phyloP scores from a whole-genome alignment of 1,140 invertebrate species.

The Sitobion miscanthi region DNA sequence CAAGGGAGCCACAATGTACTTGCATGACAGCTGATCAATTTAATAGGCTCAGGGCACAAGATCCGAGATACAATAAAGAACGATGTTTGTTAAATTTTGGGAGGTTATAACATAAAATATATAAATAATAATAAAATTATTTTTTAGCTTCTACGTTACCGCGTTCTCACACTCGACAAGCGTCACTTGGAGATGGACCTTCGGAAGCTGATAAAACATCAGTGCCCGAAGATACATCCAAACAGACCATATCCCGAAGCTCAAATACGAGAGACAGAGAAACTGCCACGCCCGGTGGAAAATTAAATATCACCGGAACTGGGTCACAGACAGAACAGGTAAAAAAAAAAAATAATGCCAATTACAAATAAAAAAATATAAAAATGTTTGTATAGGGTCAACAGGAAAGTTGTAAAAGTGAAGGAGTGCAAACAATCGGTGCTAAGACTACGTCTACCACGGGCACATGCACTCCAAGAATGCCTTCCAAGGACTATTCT shows the following conservation, averaged over 20 bases:
- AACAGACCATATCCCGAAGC: constrained; percentile 56
- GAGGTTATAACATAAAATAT: neutral
- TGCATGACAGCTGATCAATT: constrained; percentile 95
- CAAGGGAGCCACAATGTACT: constrained; percentile 89
- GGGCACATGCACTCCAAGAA: constrained; percentile 60
- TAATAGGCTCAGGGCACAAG: constrained; percentile 80
- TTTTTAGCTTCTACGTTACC: constrained; percentile 47
- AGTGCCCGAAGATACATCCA: constrained; percentile 22
- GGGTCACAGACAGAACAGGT: constrained; percentile 61
- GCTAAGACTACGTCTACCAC: constrained; percentile 60
- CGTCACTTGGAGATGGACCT: constrained; percentile 46
- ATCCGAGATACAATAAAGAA: constrained; percentile 75
- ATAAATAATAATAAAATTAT: constrained; percentile 20
- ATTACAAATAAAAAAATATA: neutral
- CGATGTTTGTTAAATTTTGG: constrained; percentile 63
- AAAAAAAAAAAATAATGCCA: neutral
- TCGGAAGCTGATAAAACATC: constrained; percentile 30
- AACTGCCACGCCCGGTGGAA: constrained; percentile 62
- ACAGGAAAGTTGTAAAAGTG: constrained; percentile 69
- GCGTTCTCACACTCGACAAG: constrained; percentile 40
- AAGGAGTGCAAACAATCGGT: constrained; percentile 81
- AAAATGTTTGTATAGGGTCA: constrained; percentile 36
- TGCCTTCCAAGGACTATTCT: constrained; percentile 49
- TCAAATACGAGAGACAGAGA: constrained; percentile 62
- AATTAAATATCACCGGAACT: constrained; percentile 60